Conservation (phyloP, 2,888 invertebrate genomes). For the Trichacis sp. region DNA sequence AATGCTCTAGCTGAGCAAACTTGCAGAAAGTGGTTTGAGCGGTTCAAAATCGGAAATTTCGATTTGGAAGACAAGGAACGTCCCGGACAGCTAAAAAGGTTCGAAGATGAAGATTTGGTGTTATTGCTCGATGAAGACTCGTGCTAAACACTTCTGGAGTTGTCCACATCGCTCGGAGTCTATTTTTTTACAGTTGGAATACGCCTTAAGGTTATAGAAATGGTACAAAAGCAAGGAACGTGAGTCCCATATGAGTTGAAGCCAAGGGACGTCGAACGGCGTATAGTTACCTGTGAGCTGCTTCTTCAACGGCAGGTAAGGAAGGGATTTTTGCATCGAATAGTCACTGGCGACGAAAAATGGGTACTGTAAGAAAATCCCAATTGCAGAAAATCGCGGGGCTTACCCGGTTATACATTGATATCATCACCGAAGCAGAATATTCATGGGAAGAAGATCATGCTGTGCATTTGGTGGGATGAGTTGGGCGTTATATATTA, state of each 20-base stretch:
- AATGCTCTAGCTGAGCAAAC: not conserved
- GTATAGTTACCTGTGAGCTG: slow-evolving; percentile 5
- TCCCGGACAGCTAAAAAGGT: too few species aligned
- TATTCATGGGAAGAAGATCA: not conserved
- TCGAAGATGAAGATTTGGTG: not conserved
- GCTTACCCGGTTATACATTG: not conserved
- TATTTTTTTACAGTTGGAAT: not conserved
- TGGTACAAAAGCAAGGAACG: too few species aligned
- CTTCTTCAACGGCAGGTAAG: not conserved
- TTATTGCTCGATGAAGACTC: not conserved
- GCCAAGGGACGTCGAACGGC: slow-evolving; percentile 2
- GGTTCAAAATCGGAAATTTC: not conserved
- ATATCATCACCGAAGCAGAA: not conserved
- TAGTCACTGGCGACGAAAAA: slow-evolving; percentile 5
- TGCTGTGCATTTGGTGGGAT: slow-evolving; percentile 11
- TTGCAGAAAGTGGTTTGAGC: slow-evolving; percentile 3
- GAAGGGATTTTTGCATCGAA: not conserved
- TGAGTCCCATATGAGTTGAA: not conserved
- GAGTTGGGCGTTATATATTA: too few species aligned
- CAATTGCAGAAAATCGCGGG: not conserved
- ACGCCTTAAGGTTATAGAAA: slow-evolving; percentile 4
- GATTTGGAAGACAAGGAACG: too few species aligned
- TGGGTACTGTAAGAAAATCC: too few species aligned
- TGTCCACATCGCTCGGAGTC: too few species aligned
- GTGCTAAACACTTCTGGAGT: too few species aligned